Conservation (phyloP, 2,797 vertebrate genomes). For the Darevskia mixta region DNA sequence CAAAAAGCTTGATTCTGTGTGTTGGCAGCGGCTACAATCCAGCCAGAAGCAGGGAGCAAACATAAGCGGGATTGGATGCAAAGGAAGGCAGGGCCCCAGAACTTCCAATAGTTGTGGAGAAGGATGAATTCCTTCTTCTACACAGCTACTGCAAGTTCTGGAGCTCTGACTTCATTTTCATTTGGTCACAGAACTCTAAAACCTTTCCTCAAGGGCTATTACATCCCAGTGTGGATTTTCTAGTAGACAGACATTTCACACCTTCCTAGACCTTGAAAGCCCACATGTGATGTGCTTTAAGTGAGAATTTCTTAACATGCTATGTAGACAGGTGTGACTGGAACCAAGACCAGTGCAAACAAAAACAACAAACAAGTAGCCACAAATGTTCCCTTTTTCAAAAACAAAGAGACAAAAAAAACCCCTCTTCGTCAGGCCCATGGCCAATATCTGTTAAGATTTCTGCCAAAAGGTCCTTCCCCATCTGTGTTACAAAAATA, state of each 20-base stretch:
- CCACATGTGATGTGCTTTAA: background rate
- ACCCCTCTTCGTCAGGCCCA: background rate
- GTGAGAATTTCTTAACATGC: background rate
- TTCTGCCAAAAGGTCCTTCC: background rate
- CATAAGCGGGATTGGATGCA: background rate
- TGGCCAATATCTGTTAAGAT: background rate
- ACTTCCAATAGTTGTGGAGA: background rate
- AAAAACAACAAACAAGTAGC: background rate
- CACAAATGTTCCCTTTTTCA: background rate
- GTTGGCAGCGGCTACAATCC: background rate
- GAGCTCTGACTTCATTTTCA: background rate
- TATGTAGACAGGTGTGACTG: background rate
- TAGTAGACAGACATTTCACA: background rate
- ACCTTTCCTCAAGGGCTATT: background rate
- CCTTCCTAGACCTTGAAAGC: background rate
- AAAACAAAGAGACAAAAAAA: background rate
- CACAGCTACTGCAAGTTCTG: background rate
- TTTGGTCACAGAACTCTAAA: background rate
- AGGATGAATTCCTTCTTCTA: background rate
- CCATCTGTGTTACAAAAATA: background rate
- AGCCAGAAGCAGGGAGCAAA: background rate
- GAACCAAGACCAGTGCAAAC: slow-evolving; percentile 8
- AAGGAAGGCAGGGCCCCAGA: background rate
- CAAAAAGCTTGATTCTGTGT: background rate
- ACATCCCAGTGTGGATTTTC: background rate